These are phyloP conservation scores for Idaea aversata DNA, from an alignment of 2,888 invertebrate species.

Conservation along the genomic window DNA sequence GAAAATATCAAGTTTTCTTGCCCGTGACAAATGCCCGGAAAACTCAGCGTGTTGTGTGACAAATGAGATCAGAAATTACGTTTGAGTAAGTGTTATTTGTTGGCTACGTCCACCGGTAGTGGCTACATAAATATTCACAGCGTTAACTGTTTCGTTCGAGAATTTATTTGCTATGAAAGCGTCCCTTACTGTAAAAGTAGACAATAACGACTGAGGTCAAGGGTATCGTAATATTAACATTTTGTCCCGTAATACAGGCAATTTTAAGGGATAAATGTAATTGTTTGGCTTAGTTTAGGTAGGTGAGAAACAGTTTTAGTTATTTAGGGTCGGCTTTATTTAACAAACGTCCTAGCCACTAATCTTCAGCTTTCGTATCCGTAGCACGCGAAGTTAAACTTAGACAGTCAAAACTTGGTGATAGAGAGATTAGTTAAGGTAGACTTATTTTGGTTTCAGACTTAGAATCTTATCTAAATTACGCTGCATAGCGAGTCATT, in stretches of 20 bases:
- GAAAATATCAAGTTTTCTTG: conserved; percentile 20
- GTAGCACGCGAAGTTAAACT: not conserved
- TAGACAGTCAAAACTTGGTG: not conserved
- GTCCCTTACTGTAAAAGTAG: not conserved
- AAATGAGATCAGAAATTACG: conserved; percentile 7
- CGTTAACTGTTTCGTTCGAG: not conserved
- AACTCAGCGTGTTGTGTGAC: conserved; percentile 14
- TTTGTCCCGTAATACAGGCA: not conserved
- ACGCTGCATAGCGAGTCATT: too few relatives aligned
- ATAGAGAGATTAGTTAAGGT: too few relatives aligned
- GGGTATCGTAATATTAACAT: conserved; percentile 1
- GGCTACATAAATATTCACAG: not conserved
- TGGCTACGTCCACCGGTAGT: not conserved
- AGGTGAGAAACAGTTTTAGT: not conserved
- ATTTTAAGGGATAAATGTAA: not conserved
- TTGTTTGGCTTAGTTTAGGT: not conserved
- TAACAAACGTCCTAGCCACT: not conserved
- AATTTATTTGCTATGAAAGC: not conserved
- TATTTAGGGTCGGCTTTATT: conserved; percentile 1
- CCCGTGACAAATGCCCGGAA: conserved; percentile 12
- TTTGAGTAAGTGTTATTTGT: conserved; percentile 1
- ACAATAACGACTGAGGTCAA: not conserved
- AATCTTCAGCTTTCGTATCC: not conserved
- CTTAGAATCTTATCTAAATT: too few relatives aligned
- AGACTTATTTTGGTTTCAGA: too few relatives aligned